Base-by-base conservation (phyloP, 2,888 invertebrate genomes). In the Troides helena region DNA sequence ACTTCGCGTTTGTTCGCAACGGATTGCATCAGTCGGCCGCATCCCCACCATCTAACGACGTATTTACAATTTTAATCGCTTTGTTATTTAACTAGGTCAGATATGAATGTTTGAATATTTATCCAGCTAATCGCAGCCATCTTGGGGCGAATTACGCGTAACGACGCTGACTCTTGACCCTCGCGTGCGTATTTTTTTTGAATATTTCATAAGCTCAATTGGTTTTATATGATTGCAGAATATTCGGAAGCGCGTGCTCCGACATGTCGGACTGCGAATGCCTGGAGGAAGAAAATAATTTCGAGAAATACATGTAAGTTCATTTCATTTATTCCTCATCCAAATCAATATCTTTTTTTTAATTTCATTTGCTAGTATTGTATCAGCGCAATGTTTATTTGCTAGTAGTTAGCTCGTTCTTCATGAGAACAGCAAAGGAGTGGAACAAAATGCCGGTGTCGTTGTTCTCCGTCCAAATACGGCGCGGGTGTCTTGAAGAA, bases 221-320 rank as follows among this genome's bases (percentile, higher is more conserved):
- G 14, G 46, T 46, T 46, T 46, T 46, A 56, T 21, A n/a, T 65
- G 72, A 71, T 81, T 80, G 25, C 80, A 92, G 92, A 73, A 78
- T 90, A 73, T 90, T 91, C 71, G 88, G 84, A 43, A 87, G 86
- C 76, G 83, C 84, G 10, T 86, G 83, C 73, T 91, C 84, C 62
- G 93, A 89, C 77, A 88, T 84, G 78, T 93, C 83, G 72, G 94
- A 87, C 78, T 93, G 88, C 82, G 92, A 87, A 76, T 85, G 78
- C 73, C 84, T 79, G 72, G 86, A 86, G n/a, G 85, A 85, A 0
- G 78, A 78, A 50, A 78, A 79, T 64, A 75, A 71, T n/a, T 76
- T 73, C 17, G 70, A 68, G 39, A 72, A 60, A 63, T 76, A 75
- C 62, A 81, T 74, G 86, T 86, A 64, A 80, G 79, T 80, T 18